These are phyloP conservation scores for Lagopus leucura DNA, from an alignment of 2,113 vertebrate species.

Conservation along the genomic window DNA sequence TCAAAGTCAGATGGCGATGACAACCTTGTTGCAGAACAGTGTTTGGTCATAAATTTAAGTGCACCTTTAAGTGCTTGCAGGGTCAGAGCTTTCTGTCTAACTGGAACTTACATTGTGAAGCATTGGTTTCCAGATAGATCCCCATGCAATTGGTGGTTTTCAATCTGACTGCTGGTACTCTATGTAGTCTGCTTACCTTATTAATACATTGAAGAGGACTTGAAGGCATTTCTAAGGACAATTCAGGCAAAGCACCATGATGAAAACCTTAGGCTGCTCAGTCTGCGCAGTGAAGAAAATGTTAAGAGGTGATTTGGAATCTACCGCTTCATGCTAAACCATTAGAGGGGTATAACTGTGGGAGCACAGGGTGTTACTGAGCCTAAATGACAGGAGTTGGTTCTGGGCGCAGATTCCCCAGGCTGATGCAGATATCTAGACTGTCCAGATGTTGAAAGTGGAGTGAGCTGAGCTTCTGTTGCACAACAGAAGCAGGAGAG, in stretches of 20 bases:
- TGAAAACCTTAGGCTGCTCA: not conserved
- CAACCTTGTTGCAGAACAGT: not conserved
- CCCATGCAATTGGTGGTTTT: accelerated
- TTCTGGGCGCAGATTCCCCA: not conserved
- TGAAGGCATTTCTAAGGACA: not conserved
- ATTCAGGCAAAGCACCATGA: not conserved
- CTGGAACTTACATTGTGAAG: not conserved
- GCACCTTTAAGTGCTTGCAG: not conserved
- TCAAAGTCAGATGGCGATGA: not conserved
- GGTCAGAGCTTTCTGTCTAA: not conserved
- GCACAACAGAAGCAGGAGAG: not conserved
- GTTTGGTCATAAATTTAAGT: not conserved
- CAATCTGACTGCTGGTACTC: accelerated
- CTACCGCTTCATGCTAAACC: not conserved
- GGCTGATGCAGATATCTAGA: not conserved
- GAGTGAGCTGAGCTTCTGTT: not conserved
- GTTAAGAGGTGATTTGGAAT: not conserved
- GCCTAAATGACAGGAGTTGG: not conserved
- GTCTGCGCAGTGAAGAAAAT: not conserved
- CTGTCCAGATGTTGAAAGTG: not conserved
- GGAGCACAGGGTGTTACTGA: accelerated
- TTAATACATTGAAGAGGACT: not conserved
- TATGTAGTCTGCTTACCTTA: accelerated
- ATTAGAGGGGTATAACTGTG: not conserved
- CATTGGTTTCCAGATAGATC: not conserved